Evolutionary conservation across 2,888 invertebrate genomes (phyloP), one percentile per base, ranked within the genome.

Genomic region (Euzophera pinguis): DNA sequence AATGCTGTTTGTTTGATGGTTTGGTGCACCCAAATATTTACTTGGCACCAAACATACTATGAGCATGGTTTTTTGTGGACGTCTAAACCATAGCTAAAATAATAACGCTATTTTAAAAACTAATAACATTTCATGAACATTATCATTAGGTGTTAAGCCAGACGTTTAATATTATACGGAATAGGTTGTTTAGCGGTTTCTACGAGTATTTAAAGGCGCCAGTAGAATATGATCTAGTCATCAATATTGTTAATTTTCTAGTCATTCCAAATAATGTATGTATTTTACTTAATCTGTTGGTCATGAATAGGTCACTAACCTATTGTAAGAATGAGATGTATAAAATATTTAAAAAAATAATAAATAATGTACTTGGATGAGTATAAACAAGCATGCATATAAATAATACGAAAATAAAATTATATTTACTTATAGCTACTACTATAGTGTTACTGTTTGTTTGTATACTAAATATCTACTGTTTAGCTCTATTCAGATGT

Each of bases 391-490:
- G 5, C 41, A 17, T 16, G 32, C 45, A 45, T 16, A 45, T 17
- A 13, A 48, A 42, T 34, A 42, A 49, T 45, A 52, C 47, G 38
- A 60, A 39, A 54, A 50, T 56, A 54, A 56, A n/a, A 55, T 38
- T 56, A 56, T 56, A 55, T 60, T 54, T 56, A 55, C 57, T 54
- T 54, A 54, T 52, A 53, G 52, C 43, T 51, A n/a, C n/a, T n/a
- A n/a, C n/a, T n/a, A n/a, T n/a, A 54, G 50, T 48, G 47, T 34
- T 48, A 55, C 50, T 39, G 54, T 54, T 55, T 55, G 56, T 56
- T 54, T 56, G 51, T 55, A 56, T 52, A 39, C 13, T 47, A 50
- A 22, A 43, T 49, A 35, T 22, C 22, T 3, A 22, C 45, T 53
- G 45, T 49, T 53, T 57, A 54, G 49, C 50, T 55, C 56, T 22